Evolutionary conservation across 2,888 invertebrate genomes (phyloP).

Genomic region (Tiphia femorata): DNA sequence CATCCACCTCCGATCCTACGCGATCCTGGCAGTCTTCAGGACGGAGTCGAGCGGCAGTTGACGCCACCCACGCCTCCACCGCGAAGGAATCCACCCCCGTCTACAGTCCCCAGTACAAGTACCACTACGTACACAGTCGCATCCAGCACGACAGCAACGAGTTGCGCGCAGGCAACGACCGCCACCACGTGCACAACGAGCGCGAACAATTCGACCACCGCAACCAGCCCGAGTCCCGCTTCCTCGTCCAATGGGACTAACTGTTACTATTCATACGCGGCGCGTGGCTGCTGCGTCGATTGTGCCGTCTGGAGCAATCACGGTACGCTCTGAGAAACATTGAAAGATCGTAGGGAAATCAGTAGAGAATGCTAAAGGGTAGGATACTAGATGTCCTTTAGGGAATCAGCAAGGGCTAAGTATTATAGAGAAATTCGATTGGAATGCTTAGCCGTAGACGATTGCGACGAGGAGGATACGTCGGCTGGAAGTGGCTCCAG

Average conservation of each 20-base stretch:
- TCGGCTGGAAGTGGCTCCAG: slow-evolving; percentile 57
- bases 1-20: slow-evolving; percentile 32
- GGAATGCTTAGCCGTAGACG: slow-evolving; percentile 49
- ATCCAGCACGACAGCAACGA: slow-evolving; percentile 36
- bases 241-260: slow-evolving; percentile 60
- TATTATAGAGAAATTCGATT: slow-evolving; percentile 12
- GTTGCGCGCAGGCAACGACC: slow-evolving; percentile 25
- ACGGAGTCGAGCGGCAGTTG: slow-evolving; percentile 75
- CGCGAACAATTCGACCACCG: slow-evolving; percentile 53
- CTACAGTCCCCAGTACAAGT: slow-evolving; percentile 50
- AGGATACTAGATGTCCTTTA: too few species aligned
- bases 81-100: slow-evolving; percentile 66
- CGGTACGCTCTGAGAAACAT: slow-evolving; percentile 45
- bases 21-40: slow-evolving; percentile 72
- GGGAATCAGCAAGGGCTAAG: too few species aligned
- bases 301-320: slow-evolving; percentile 65
- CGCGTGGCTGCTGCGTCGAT: slow-evolving; percentile 65
- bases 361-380: too few species aligned
- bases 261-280: slow-evolving; percentile 62
- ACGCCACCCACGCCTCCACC: slow-evolving; percentile 75
- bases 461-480: slow-evolving; percentile 53
- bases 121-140: slow-evolving; percentile 54
- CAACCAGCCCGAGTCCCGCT: slow-evolving; percentile 58
- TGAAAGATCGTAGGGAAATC: neutral
- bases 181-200: slow-evolving; percentile 48